Percentiles rank a stretch among this genome's conserved stretches.
phyloP scores from a whole-genome alignment of 2,888 invertebrate genomes.

The Alcis repandata region DNA sequence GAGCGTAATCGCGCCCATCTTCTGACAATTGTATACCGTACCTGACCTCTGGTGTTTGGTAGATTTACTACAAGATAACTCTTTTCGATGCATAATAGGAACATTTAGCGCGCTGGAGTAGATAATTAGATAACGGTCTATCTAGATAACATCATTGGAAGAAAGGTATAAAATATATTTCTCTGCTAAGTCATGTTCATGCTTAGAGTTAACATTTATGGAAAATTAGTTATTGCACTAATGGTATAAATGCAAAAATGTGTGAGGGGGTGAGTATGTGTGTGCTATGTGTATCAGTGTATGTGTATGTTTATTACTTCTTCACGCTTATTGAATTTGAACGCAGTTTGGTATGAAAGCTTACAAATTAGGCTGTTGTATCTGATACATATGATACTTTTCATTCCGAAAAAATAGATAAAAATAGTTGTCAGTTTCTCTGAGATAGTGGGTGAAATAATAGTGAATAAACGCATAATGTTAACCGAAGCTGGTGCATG shows the following conservation, averaged over 20 bases:
- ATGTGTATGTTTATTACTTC: no score
- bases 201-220: not conserved
- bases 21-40: conserved; percentile 66
- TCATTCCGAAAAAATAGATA: no score
- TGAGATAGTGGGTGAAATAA: no score
- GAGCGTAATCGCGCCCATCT: conserved; percentile 30
- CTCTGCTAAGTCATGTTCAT: conserved; percentile 13
- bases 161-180: conserved; percentile 8
- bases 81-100: conserved; percentile 56
- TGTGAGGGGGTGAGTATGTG: no score
- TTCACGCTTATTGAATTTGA: no score
- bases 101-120: conserved; percentile 44
- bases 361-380: no score
- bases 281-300: no score
- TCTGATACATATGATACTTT: no score
- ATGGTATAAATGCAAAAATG: not conserved
- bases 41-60: conserved; percentile 61
- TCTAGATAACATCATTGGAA: conserved; percentile 34
- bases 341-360: no score
- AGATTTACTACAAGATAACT: conserved; percentile 58
- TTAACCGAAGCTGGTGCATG: no score
- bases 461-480: no score
- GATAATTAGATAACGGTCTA: conserved; percentile 35
- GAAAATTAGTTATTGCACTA: not conserved
- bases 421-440: no score